Base-by-base conservation (phyloP, 2,797 vertebrate genomes). In the Phoeniculus purpureus region DNA sequence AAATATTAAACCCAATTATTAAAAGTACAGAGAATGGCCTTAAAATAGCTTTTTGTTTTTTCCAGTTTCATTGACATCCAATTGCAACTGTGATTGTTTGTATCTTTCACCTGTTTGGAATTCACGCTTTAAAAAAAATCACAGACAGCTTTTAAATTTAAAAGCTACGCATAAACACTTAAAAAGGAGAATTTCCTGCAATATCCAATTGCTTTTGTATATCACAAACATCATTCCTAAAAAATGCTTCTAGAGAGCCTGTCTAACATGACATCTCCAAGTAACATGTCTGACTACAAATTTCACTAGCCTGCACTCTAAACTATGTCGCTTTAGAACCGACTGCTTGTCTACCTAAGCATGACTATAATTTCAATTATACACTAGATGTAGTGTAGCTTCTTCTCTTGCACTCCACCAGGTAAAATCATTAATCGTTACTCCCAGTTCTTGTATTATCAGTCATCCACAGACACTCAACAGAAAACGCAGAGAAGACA, bases 91-190 rank as follows among this genome's bases (percentile, higher is more conserved):
- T 45, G 27, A 81, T n/a, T 67, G 81, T 94, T 95, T 92, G 94
- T 81, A 78, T 81, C 82, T 87, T 94, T 93, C 25, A 87, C 85
- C 47, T 61, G 56, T 88, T 93, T 90, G 85, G 93, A 92, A 71
- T 25, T 8, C 20, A 95, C 74, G 20, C 45, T 90, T 89, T 90
- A 31, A 32, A 47, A 60, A 50, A 37, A 37, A 37, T 40, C 95
- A 95, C 70, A 91, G 75, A 87, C 85, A 96, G 96, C 68, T 71
- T 90, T 94, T 86, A 88, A 79, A 23, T 37, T 86, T 85, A 96
- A 96, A 90, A 93, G 68, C 66, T 34, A 27, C 51, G 64, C 58
- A 79, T 74, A 85, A 92, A 90, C 78, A 91, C 89, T 77, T 89
- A 3, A 92, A 66, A 94, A 84, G 40, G 61, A 82, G 73, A 87